Base-by-base conservation (phyloP, 2,113 vertebrate species). In the Eira barbara region DNA sequence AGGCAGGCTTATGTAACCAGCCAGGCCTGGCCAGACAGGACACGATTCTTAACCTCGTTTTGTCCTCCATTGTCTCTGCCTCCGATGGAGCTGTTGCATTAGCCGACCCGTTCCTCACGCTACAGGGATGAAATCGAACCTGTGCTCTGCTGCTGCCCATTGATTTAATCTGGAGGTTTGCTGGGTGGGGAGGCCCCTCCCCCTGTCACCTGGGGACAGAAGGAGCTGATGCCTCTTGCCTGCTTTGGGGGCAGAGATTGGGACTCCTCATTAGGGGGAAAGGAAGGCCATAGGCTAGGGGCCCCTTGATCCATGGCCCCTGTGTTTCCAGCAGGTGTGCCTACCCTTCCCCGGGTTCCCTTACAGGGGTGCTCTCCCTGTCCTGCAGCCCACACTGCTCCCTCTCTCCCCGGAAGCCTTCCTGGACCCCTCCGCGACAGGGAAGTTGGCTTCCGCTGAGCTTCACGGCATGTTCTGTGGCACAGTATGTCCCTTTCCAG, bases 1-100 rank as follows among this genome's bases (percentile, higher is more conserved):
- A 96, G 90, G 81, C 94, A 78, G 88, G 76, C 79, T 98, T 98
- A 97, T 94, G 61, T 96, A 97, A 98, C 87, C 71, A 89, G 79
- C 49, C 0, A 55, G 91, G 85, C 80, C 94, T n/a, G 80, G 92
- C 85, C 95, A 74, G 95, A 89, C 97, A 69, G 73, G 94, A 79
- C 59, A 3, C 0, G 7, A 73, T 91, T 97, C 94, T 93, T 94
- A 95, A 8, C 78, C 93, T 97, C 49, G 1, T 96, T 97, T 81
- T 91, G 82, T 92, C 65, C n/a, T 96, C 78, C 49, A 39, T 82
- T 94, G 96, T 97, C 73, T 97, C 91, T 94, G 84, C 20, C 81
- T 91, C 34, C 78, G 0, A 9, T 34, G 4, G 83, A 85, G 84
- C 81, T 85, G 78, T 91, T 71, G 89, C 67, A 49, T 93, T 97